A percentile compares a stretch with the other conserved stretches of the same genome.
phyloP scores from a whole-genome alignment of 2,888 invertebrate species.

The Cerastis rubricosa region DNA sequence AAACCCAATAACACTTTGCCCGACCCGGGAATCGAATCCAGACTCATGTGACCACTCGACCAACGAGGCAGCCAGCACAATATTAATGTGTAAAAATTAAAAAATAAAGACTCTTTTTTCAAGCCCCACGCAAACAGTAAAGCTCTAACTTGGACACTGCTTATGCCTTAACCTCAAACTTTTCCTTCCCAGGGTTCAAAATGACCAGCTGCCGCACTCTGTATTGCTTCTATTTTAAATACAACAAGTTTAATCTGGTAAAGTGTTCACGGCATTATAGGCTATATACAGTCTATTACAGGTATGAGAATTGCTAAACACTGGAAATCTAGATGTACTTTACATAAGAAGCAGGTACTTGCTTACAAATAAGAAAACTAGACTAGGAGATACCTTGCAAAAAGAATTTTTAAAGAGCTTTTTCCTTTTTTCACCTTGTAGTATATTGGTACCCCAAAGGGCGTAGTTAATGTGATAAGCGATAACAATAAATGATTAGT shows the following conservation, averaged over 20 bases:
- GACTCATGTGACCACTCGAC: too few relatives aligned
- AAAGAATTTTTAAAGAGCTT: not conserved
- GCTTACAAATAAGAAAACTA: not conserved
- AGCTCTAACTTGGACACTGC: not conserved
- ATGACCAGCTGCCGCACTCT: not conserved
- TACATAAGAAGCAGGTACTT: not conserved
- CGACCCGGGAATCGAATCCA: too few relatives aligned
- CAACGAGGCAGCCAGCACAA: not conserved
- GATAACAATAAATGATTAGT: not conserved
- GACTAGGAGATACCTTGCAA: not conserved
- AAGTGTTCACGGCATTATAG: slow-evolving; percentile 25
- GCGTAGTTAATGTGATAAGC: not conserved
- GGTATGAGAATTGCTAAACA: slow-evolving; percentile 40
- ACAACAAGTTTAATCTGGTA: slow-evolving; percentile 21
- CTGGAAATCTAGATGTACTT: not conserved
- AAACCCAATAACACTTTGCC: too few relatives aligned
- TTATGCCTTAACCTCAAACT: slow-evolving; percentile 11
- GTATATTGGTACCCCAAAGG: not conserved
- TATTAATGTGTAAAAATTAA: not conserved
- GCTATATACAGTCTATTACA: slow-evolving; percentile 6
- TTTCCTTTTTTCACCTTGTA: not conserved
- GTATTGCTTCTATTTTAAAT: not conserved
- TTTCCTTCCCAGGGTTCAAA: not conserved
- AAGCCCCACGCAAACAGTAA: not conserved
- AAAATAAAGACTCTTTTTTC: not conserved